A percentile compares a stretch with the other conserved stretches of the same genome.
phyloP scores from a whole-genome alignment of 2,113 vertebrate genomes.

The Rana temporaria region DNA sequence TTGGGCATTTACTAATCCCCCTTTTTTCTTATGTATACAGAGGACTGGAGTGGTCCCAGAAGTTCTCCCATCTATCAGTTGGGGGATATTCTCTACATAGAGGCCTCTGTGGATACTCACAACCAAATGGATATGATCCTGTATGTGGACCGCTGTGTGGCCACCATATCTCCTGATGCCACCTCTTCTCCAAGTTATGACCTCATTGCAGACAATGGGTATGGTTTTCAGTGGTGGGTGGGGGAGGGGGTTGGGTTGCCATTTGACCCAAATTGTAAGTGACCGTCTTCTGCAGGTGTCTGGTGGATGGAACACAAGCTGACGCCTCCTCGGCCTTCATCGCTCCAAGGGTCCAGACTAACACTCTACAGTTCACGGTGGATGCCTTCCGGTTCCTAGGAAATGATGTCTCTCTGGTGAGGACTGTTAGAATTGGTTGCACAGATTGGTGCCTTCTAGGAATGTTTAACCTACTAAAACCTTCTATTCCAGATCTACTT shows the following conservation, averaged over 20 bases:
- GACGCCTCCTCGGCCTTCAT: conserved; percentile 64
- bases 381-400: conserved; percentile 60
- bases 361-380: conserved; percentile 57
- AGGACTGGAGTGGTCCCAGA: conserved; percentile 21
- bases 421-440: not conserved
- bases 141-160: conserved; percentile 62
- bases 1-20: not conserved
- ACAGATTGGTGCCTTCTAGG: not conserved
- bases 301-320: conserved; percentile 58
- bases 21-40: not conserved
- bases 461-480: too few species aligned
- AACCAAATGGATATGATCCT: conserved; percentile 65
- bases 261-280: not conserved
- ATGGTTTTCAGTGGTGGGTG: too few species aligned
- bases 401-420: conserved; percentile 59
- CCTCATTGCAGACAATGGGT: conserved; percentile 68
- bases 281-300: conserved; percentile 54
- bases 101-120: conserved; percentile 59
- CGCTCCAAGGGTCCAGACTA: conserved; percentile 57
- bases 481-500: conserved; percentile 63
- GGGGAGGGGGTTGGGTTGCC: too few species aligned
- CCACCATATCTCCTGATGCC: not conserved
- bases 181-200: conserved; percentile 63
- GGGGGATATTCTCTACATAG: conserved; percentile 60
- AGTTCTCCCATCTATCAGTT: conserved; percentile 4